Percentiles rank a stretch among this genome's conserved stretches.
phyloP scores from a whole-genome alignment of 1,140 invertebrate species.

The Drosophila pectinifera region DNA sequence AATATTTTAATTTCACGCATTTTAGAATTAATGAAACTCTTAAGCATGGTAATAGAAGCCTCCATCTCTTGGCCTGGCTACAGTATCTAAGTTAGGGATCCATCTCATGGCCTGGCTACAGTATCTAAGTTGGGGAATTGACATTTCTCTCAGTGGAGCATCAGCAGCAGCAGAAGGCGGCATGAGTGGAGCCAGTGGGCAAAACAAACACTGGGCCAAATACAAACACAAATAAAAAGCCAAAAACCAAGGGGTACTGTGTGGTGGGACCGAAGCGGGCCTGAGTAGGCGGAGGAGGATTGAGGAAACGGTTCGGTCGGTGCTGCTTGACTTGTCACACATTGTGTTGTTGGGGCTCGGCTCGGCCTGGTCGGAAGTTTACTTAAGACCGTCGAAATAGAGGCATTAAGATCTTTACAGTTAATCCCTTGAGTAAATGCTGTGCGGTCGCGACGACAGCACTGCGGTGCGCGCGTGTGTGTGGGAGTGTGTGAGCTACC shows the following conservation, averaged over 20 bases:
- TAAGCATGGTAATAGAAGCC: no score
- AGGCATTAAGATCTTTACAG: slow-evolving; percentile 84
- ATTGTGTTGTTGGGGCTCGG: slow-evolving; percentile 49
- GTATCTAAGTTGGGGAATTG: no score
- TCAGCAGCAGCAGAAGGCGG: slow-evolving; percentile 14
- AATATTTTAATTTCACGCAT: no score
- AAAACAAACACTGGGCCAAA: slow-evolving; percentile 74
- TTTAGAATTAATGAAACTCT: no score
- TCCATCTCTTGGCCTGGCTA: no score
- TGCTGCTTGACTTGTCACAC: slow-evolving; percentile 78
- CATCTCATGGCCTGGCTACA: no score
- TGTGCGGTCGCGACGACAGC: slow-evolving; percentile 62
- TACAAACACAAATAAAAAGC: slow-evolving; percentile 74
- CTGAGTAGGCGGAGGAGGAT: not conserved
- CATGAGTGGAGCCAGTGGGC: slow-evolving; percentile 69
- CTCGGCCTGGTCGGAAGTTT: slow-evolving; percentile 62
- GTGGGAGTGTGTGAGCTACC: slow-evolving; percentile 22
- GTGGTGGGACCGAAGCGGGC: slow-evolving; percentile 12
- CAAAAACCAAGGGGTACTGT: slow-evolving; percentile 36
- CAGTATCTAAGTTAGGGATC: not conserved
- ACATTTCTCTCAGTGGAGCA: slow-evolving; percentile 25
- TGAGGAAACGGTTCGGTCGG: slow-evolving; percentile 29
- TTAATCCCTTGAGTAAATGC: slow-evolving; percentile 84
- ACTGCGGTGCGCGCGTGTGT: slow-evolving; percentile 40
- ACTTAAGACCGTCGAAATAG: slow-evolving; percentile 84